Conservation (phyloP, 2,113 vertebrate species). For the Xiphias gladius region DNA sequence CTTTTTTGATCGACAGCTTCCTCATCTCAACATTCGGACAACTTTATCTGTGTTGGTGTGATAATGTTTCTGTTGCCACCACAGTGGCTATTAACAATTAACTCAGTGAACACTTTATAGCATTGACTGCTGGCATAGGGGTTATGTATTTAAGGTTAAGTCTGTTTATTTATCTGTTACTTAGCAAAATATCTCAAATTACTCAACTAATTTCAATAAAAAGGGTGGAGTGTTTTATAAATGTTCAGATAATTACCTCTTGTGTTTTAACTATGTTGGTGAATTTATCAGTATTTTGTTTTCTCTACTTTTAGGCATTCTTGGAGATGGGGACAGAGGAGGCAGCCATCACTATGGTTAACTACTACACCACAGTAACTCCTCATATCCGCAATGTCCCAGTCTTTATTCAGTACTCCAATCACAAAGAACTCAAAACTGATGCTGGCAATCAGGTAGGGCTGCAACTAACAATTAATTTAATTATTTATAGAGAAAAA, state of each 20-base stretch:
- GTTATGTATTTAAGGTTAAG: neutral
- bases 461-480: neutral
- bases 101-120: neutral
- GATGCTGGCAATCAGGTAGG: conserved; percentile 91
- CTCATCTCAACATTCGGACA: neutral
- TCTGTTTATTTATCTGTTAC: neutral
- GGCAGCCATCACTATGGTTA: conserved; percentile 96
- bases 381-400: conserved; percentile 96
- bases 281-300: neutral
- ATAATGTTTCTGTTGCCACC: neutral
- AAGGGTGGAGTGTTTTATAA: neutral
- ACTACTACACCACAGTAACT: conserved; percentile 94
- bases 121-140: neutral
- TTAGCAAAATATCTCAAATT: neutral
- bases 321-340: conserved; percentile 97
- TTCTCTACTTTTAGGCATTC: conserved; percentile 88
- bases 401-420: conserved; percentile 97
- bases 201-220: neutral
- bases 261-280: neutral
- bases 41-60: conserved; percentile 4
- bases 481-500: neutral
- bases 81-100: neutral
- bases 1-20: neutral
- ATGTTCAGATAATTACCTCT: neutral
- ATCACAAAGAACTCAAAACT: conserved; percentile 98